Conservation (phyloP, 1,140 invertebrate genomes). For the Geopemphigus sp. region DNA sequence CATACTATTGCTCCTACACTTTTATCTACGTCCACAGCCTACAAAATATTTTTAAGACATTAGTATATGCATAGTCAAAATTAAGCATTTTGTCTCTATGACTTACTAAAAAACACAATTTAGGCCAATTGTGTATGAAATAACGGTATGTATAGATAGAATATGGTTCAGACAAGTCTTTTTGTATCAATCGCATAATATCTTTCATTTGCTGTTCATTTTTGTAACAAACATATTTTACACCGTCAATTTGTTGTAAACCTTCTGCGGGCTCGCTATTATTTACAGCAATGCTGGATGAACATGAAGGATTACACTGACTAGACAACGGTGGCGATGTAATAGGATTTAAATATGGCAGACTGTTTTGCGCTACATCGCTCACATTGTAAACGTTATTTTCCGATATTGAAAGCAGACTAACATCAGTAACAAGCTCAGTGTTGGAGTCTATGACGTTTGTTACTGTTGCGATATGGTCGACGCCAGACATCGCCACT, state of each 20-base stretch:
- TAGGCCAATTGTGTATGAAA: slow-evolving; percentile 99
- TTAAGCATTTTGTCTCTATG: background rate
- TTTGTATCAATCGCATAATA: slow-evolving; percentile 98
- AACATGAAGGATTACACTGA: slow-evolving; percentile 39
- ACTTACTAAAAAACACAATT: slow-evolving; percentile 93
- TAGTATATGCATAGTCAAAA: background rate
- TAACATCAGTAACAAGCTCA: slow-evolving; percentile 19
- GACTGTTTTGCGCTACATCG: background rate
- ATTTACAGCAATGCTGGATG: slow-evolving; percentile 6
- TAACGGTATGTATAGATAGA: slow-evolving; percentile 99
- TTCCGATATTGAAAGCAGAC: slow-evolving; percentile 31
- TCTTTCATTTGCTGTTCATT: slow-evolving; percentile 89
- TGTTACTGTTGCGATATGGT: background rate
- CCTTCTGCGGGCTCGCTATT: background rate
- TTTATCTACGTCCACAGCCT: slow-evolving; percentile 77
- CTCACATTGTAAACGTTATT: slow-evolving; percentile 11
- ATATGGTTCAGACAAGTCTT: slow-evolving; percentile 98
- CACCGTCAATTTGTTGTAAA: slow-evolving; percentile 51
- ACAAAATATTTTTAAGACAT: slow-evolving; percentile 22
- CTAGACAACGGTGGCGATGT: slow-evolving; percentile 41
- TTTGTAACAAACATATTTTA: slow-evolving; percentile 76
- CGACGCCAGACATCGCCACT: background rate
- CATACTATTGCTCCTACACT: slow-evolving; percentile 97
- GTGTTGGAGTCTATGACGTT: background rate
- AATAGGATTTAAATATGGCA: background rate